Evolutionary conservation across 2,113 vertebrate species (phyloP), one percentile per base, ranked within the genome.

Genomic region (Bubo bubo): DNA sequence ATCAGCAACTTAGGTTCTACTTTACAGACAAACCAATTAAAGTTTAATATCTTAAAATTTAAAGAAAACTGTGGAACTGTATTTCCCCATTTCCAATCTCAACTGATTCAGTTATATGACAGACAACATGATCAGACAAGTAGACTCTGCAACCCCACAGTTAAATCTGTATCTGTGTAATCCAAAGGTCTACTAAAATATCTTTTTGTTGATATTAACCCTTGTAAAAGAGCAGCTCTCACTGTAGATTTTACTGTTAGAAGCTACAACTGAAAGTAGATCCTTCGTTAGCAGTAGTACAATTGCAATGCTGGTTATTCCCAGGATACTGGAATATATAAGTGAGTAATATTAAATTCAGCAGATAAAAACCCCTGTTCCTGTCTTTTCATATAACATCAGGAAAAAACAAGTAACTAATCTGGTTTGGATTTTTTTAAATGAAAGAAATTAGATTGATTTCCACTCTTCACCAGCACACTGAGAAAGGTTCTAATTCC

Each of bases 341-440:
- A 82, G 45, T 22, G 73, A 89, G 39, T 47, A 77, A 89, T 62
- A 93, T 55, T 58, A 92, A 96, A 94, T 86, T 71, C 79, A 89
- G 62, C 26, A 81, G 49, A 83, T 39, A 4, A 79, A 47, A 64
- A 43, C 55, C 34, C 8, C 9, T 64, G 30, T 59, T 72, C 74
- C 75, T 30, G 14, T 58, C 41, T 90, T 94, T n/a, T 64, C 60
- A 53, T 12, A 10, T 4, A 84, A 79, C 14, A 85, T 60, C 56
- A 87, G 30, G 53, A 21, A 80, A 75, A 62, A 75, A 58, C n/a
- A 96, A 95, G 74, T 2, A 53, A 95, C 22, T 49, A 74, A 88
- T n/a, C 86, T 91, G 47, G 4, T 84, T 62, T 19, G 32, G 45
- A 10, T 43, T 60, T 45, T 21, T 30, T 4, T 32, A 7, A 73